phyloP scores from a whole-genome alignment of 2,888 invertebrate species.

The Drosophila nr. medialis region DNA sequence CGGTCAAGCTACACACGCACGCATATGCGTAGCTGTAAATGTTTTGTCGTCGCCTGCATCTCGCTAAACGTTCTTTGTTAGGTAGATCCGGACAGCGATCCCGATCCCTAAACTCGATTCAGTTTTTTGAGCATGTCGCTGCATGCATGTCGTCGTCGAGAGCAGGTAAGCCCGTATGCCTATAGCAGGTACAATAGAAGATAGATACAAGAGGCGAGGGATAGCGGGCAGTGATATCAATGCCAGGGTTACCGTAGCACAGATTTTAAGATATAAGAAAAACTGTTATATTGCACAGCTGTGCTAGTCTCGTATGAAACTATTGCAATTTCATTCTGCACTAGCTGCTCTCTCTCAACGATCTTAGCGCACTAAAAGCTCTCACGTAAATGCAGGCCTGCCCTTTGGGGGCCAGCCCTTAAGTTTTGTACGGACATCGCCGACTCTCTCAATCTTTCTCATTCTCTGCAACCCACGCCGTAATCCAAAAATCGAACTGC shows the following conservation, averaged over 20 bases:
- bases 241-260: conserved; percentile 17
- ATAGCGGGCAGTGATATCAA: not conserved
- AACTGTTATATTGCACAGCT: conserved; percentile 22
- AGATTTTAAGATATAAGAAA: not conserved
- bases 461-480: conserved; percentile 38
- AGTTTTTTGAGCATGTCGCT: conserved; percentile 49
- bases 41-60: conserved; percentile 26
- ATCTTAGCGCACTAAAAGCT: not conserved
- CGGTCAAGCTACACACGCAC: conserved; percentile 27
- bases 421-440: not conserved
- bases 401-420: conserved; percentile 2
- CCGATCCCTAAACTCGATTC: conserved; percentile 30
- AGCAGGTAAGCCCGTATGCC: conserved; percentile 53
- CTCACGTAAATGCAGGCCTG: not conserved
- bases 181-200: conserved; percentile 39
- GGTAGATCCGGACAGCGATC: conserved; percentile 36
- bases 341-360: not conserved
- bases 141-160: conserved; percentile 24
- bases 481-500: conserved; percentile 49
- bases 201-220: not conserved
- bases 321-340: not conserved
- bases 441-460: not conserved
- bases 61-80: conserved; percentile 20
- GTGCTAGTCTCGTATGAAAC: not conserved
- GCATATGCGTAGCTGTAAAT: conserved; percentile 47